Conservation (phyloP, 2,888 invertebrate species). For the Polia nebulosa region DNA sequence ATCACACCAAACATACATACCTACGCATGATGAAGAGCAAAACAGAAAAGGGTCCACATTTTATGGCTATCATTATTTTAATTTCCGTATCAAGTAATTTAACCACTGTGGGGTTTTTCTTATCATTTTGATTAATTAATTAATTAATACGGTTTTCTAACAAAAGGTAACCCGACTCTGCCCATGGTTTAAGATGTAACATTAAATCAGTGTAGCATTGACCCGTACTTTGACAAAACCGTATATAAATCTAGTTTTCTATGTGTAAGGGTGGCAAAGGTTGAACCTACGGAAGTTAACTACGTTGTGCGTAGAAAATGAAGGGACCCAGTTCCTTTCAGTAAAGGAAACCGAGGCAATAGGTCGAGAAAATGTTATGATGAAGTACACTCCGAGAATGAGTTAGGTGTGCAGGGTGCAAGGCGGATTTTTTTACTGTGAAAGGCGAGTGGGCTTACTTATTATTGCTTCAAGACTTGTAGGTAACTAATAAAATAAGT, state of each 20-base stretch:
- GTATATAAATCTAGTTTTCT: constrained; percentile 48
- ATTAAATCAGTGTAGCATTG: constrained; percentile 27
- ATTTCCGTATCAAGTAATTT: constrained; percentile 26
- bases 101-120: background rate
- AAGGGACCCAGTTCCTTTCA: constrained; percentile 49
- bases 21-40: background rate
- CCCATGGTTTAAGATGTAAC: constrained; percentile 14
- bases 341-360: constrained; percentile 37
- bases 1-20: background rate
- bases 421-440: background rate
- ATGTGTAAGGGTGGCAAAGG: constrained; percentile 17
- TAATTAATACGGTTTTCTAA: constrained; percentile 22
- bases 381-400: constrained; percentile 4
- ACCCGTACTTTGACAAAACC: constrained; percentile 27
- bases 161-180: constrained; percentile 36
- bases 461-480: too few species aligned
- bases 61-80: constrained; percentile 1
- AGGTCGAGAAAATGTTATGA: constrained; percentile 46
- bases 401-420: constrained; percentile 1
- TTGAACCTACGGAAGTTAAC: constrained; percentile 31
- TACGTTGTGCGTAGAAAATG: constrained; percentile 37
- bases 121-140: constrained; percentile 32
- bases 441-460: background rate
- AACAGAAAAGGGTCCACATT: constrained; percentile 4
- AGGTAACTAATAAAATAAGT: too few species aligned